Evolutionary conservation across 2,113 vertebrate genomes (phyloP).

Genomic region (Machaerirhynchus nigripectus): DNA sequence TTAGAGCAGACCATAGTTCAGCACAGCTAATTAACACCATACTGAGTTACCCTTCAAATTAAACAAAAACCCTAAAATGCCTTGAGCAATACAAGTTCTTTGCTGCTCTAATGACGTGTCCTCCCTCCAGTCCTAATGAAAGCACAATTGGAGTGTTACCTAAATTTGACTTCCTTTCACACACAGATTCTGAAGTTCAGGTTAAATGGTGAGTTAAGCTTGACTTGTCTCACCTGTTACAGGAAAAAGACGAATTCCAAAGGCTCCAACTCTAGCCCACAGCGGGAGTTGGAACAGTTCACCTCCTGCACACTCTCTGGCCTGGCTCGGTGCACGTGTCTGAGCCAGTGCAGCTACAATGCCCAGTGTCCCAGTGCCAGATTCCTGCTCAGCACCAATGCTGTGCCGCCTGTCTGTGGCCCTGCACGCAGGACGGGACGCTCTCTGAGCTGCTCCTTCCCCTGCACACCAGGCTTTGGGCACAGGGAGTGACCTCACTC

Average conservation of each 20-base stretch:
- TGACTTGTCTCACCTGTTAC: background rate
- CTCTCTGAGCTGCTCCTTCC: background rate
- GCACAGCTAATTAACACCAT: background rate
- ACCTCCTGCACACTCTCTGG: background rate
- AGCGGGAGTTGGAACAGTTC: background rate
- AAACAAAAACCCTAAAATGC: background rate
- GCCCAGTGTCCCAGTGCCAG: background rate
- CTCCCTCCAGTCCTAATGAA: background rate
- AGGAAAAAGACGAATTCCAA: background rate
- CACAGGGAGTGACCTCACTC: accelerated
- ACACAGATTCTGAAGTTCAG: background rate
- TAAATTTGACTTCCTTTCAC: background rate
- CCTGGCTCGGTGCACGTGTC: background rate
- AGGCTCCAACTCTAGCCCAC: background rate
- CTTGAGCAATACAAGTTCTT: background rate
- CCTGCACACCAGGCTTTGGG: background rate
- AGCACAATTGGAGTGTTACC: background rate
- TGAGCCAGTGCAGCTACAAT: background rate
- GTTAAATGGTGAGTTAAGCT: background rate
- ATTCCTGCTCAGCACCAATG: accelerated
- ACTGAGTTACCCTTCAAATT: background rate
- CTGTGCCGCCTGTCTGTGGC: background rate
- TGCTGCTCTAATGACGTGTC: background rate
- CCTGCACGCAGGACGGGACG: accelerated
- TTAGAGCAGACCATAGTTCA: background rate